These are phyloP conservation scores for Synanthedon vespiformis DNA, from an alignment of 2,888 invertebrate genomes.

Conservation along the genomic window DNA sequence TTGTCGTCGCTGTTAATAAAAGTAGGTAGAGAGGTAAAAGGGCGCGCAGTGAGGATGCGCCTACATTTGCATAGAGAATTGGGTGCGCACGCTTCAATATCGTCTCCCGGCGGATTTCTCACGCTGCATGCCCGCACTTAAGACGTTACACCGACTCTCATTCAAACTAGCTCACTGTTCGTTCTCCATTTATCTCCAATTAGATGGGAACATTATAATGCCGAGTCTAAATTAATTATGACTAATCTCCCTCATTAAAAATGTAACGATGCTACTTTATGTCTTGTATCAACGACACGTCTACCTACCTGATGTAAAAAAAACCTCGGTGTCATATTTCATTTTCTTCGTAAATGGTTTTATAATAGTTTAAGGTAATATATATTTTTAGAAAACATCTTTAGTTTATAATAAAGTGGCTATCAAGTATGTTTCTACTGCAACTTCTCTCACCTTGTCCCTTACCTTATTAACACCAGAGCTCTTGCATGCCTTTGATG, in stretches of 20 bases:
- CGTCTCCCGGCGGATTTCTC: slow-evolving; percentile 52
- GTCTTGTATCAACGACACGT: no score
- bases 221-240: no score
- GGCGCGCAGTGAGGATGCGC: slow-evolving; percentile 14
- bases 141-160: no score
- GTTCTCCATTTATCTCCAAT: no score
- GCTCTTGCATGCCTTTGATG: no score
- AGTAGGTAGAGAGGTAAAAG: slow-evolving; percentile 24
- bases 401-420: slow-evolving; percentile 1
- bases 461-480: no score
- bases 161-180: no score
- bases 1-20: slow-evolving; percentile 39
- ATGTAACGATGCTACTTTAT: no score
- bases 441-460: no score
- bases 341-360: neutral
- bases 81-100: slow-evolving; percentile 58
- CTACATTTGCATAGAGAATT: slow-evolving; percentile 63
- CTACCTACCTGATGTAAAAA: no score
- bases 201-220: no score
- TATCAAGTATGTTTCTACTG: neutral
- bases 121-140: slow-evolving; percentile 38
- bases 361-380: slow-evolving; percentile 7
- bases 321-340: neutral
- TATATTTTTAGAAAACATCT: slow-evolving; percentile 25
- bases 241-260: no score